phyloP scores from a whole-genome alignment of 2,888 invertebrate genomes.

The Saturnia pavonia region DNA sequence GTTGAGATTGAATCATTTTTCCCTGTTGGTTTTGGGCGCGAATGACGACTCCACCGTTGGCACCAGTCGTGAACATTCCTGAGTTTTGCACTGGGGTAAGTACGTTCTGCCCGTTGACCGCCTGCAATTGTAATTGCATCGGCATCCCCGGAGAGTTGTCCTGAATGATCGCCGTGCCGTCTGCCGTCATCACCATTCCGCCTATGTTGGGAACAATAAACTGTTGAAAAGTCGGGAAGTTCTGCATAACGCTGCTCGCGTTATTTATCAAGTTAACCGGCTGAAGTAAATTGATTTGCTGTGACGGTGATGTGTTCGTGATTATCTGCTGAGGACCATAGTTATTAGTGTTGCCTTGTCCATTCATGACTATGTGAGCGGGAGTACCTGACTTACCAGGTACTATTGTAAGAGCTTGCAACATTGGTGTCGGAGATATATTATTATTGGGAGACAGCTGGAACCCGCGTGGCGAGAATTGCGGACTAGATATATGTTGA shows the following conservation, averaged over 20 bases:
- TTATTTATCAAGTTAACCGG: conserved; percentile 91
- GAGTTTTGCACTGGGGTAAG: conserved; percentile 87
- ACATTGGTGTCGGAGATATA: conserved; percentile 85
- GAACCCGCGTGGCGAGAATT: conserved; percentile 88
- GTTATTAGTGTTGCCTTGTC: conserved; percentile 83
- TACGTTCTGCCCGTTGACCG: conserved; percentile 89
- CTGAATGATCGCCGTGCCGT: conserved; percentile 89
- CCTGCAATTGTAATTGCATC: conserved; percentile 89
- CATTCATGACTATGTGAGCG: conserved; percentile 90
- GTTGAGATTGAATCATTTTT: conserved; percentile 86
- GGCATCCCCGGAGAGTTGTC: conserved; percentile 85
- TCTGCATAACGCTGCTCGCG: conserved; percentile 85
- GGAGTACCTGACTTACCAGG: conserved; percentile 88
- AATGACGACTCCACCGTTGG: conserved; percentile 90
- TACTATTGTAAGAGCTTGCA: conserved; percentile 89
- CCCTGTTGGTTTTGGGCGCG: conserved; percentile 88
- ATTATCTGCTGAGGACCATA: conserved; percentile 87
- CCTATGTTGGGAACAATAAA: conserved; percentile 91
- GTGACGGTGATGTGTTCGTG: conserved; percentile 80
- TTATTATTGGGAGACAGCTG: conserved; percentile 87
- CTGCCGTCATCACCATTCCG: conserved; percentile 92
- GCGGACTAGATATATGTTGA: conserved; percentile 72
- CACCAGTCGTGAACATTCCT: conserved; percentile 83
- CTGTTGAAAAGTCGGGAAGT: conserved; percentile 91
- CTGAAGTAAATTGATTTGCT: conserved; percentile 88